Conservation (phyloP, 2,797 vertebrate species). For the Gouania willdenowi region DNA sequence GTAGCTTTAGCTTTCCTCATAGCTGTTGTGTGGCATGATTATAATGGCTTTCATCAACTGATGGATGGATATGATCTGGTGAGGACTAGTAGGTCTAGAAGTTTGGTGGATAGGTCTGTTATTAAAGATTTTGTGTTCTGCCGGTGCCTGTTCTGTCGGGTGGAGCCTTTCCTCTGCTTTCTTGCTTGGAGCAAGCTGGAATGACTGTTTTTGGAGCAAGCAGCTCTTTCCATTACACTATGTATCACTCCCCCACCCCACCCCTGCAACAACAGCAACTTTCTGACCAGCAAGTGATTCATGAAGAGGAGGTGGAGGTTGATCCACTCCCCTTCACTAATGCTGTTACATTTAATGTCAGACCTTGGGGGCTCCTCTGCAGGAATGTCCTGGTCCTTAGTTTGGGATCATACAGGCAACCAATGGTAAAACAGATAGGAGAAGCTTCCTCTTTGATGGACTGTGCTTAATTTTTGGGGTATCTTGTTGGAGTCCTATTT, state of each 20-base stretch:
- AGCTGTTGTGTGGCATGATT: too few relatives aligned
- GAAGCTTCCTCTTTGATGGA: slow-evolving; percentile 8
- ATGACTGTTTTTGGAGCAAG: slow-evolving; percentile 40
- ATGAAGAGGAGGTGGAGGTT: slow-evolving; percentile 24
- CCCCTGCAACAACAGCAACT: slow-evolving; percentile 32
- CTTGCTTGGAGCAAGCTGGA: slow-evolving; percentile 33
- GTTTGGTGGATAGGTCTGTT: too few relatives aligned
- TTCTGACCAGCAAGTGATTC: slow-evolving; percentile 28
- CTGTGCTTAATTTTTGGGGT: slow-evolving; percentile 1
- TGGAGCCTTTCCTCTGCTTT: slow-evolving; percentile 40
- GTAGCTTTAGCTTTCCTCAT: too few relatives aligned
- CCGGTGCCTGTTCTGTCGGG: slow-evolving; percentile 52
- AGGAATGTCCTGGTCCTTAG: slow-evolving; percentile 35
- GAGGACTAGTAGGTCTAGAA: too few relatives aligned
- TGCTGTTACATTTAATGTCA: slow-evolving; percentile 28
- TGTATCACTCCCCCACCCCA: background rate
- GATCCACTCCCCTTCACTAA: slow-evolving; percentile 30
- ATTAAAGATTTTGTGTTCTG: slow-evolving; percentile 34
- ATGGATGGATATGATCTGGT: too few relatives aligned
- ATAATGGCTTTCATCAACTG: too few relatives aligned
- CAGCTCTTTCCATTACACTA: slow-evolving; percentile 63
- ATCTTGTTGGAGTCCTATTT: slow-evolving; percentile 5
- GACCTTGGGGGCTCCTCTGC: slow-evolving; percentile 16
- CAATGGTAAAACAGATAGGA: slow-evolving; percentile 58
- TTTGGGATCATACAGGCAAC: slow-evolving; percentile 23